These are phyloP conservation scores for Prunella fulvescens DNA, from an alignment of 2,113 vertebrate genomes.

Conservation along the genomic window DNA sequence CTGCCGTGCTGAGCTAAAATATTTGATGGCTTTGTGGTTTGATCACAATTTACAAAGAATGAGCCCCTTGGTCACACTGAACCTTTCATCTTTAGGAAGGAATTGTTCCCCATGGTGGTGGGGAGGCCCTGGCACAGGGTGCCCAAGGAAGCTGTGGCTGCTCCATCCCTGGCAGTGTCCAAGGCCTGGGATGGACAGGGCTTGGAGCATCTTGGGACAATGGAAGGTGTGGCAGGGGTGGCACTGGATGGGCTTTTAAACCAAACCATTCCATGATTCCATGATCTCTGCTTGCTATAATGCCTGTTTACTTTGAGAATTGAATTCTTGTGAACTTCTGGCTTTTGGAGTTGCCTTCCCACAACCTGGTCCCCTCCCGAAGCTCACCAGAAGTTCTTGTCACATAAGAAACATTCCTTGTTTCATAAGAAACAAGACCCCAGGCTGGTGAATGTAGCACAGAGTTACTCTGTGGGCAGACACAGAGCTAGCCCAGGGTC, in stretches of 20 bases:
- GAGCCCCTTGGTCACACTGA: not conserved
- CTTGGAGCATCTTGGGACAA: not conserved
- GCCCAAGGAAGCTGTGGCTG: not conserved
- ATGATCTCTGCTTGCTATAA: not conserved
- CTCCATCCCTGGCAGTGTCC: not conserved
- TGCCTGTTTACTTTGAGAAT: not conserved
- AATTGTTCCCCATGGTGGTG: not conserved
- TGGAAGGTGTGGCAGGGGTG: not conserved
- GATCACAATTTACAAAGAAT: not conserved
- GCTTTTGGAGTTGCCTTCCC: not conserved
- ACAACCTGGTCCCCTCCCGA: not conserved
- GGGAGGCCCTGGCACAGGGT: not conserved
- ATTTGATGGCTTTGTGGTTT: not conserved
- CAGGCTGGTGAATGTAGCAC: not conserved
- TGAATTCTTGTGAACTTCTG: not conserved
- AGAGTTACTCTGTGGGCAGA: not conserved
- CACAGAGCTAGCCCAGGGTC: accelerated
- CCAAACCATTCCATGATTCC: not conserved
- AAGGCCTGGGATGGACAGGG: not conserved
- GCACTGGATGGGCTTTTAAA: not conserved
- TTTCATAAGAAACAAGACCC: not conserved
- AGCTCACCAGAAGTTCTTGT: not conserved
- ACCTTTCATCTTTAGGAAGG: not conserved
- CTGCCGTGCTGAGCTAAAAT: not conserved
- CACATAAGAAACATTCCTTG: not conserved